phyloP scores from a whole-genome alignment of 2,888 invertebrate genomes.

The Leptogaster cylindrica region DNA sequence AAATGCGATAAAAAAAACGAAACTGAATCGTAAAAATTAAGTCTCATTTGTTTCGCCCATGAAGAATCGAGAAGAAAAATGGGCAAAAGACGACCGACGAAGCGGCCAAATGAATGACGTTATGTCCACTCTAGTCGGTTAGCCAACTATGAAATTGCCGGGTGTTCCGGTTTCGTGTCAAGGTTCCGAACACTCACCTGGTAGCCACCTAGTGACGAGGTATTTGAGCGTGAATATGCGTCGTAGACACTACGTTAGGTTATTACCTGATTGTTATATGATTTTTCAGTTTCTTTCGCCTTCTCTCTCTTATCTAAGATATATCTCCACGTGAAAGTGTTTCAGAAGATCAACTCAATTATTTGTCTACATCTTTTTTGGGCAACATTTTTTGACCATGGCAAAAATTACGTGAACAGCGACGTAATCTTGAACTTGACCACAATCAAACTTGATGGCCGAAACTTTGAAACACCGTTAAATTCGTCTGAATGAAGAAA shows the following conservation, averaged over 20 bases:
- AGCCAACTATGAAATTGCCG: constrained; percentile 12
- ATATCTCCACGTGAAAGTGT: no score
- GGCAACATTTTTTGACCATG: no score
- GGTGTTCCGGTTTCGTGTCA: constrained; percentile 4
- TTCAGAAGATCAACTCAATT: no score
- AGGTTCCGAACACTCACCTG: neutral
- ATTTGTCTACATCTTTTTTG: no score
- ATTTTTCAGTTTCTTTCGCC: no score
- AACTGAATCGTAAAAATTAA: neutral
- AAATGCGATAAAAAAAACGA: neutral
- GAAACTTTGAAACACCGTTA: no score
- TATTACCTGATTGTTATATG: no score
- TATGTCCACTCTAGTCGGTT: neutral
- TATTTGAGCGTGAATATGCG: neutral
- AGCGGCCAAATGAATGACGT: neutral
- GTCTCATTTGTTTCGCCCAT: neutral
- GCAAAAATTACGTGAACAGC: no score
- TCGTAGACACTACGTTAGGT: neutral
- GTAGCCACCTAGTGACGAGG: neutral
- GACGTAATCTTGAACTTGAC: no score
- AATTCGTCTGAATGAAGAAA: no score
- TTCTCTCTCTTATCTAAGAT: no score
- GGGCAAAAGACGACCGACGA: neutral
- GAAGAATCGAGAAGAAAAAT: neutral
- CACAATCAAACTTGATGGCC: no score